phyloP scores from a whole-genome alignment of 1,140 invertebrate species.

The Meloidogyne chitwoodi region DNA sequence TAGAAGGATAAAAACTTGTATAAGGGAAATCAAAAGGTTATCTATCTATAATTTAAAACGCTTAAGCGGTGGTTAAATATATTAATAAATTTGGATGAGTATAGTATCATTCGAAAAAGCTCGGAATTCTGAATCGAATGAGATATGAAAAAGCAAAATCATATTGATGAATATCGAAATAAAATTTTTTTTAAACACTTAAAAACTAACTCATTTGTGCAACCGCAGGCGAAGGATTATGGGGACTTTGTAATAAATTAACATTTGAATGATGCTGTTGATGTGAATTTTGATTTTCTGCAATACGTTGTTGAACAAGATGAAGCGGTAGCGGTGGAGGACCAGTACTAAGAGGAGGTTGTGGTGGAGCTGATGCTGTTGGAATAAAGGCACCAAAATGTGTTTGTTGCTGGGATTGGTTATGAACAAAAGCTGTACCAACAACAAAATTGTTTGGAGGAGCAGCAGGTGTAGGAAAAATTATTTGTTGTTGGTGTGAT shows the following conservation, averaged over 20 bases:
- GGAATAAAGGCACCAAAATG: conserved; percentile 8
- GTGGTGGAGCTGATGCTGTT: not conserved
- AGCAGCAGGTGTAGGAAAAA: not conserved
- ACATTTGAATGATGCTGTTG: no score
- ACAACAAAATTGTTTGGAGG: not conserved
- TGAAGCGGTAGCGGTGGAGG: not conserved
- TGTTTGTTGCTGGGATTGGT: not conserved
- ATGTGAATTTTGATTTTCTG: not conserved
- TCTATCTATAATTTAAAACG: no score
- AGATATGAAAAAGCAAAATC: no score
- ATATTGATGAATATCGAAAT: no score
- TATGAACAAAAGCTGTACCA: not conserved
- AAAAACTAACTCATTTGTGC: not conserved
- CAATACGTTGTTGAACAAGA: not conserved
- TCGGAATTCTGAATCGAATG: no score
- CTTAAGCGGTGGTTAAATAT: no score
- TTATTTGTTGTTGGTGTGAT: not conserved
- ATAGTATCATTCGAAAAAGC: no score
- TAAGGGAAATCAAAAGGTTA: no score
- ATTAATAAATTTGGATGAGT: no score
- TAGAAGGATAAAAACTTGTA: no score
- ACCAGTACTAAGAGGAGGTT: not conserved
- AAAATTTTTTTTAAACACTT: no score
- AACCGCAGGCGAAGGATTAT: not conserved
- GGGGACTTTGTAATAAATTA: no score